Evolutionary conservation across 2,888 invertebrate genomes (phyloP), one percentile per base, ranked within the genome.

Genomic region (Adelognathus sp.): DNA sequence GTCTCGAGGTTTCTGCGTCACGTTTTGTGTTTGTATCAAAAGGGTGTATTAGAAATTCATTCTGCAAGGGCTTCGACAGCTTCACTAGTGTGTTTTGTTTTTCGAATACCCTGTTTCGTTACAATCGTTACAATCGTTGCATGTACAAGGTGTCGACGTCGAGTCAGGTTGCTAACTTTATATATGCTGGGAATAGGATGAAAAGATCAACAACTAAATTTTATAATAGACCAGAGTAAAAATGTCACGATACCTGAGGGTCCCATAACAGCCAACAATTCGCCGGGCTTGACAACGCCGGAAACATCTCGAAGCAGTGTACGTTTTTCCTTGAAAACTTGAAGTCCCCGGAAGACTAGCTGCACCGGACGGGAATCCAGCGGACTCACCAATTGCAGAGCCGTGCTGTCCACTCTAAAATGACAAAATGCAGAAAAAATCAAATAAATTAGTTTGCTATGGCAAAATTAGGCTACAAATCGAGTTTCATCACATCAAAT

Each of bases 221-320:
- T 39, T 21, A 21, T 11, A 63, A 76, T 46, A 16, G 52, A 33
- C 39, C 14, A 72, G 64, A 24, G 60, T 7, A 56, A 63, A 71
- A 70, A 24, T 41, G 9, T 52, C 7, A 24, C 41, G 31, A 18
- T 88, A 94, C 96, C 96, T 84, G 95, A 96, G 36, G 96, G 96
- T 82, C 96, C 96, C 95, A 96, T 96, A 78, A 96, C 94, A 82
- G 96, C 96, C 86, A 97, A 92, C 78, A 97, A 93, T 89, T 96
- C 95, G 61, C 96, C 96, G 16, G 96, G 95, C 85, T 94, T 93
- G 83, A 95, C 96, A 84, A 94, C 92, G 41, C 96, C 96, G 88
- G 94, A 95, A 86, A 96, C 94, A 92, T 95, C 94, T 83, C 94
- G 93, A 71, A 96, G 93, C 83, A 96, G 94, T 61, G 92, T 92